Evolutionary conservation across 2,888 invertebrate species (phyloP).

Genomic region (Zaprionus lineosus): DNA sequence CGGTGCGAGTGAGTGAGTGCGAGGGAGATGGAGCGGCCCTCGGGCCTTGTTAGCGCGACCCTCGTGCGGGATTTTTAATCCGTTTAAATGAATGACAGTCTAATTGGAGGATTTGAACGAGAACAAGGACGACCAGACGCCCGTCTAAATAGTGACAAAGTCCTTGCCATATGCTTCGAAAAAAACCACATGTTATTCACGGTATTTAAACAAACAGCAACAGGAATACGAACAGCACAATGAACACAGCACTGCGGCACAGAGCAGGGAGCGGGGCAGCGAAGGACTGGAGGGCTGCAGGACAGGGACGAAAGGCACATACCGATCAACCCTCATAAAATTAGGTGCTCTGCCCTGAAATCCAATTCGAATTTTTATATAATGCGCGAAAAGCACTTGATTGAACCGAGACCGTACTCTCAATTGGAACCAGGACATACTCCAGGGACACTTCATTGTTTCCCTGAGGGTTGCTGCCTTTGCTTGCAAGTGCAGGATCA

Average conservation of each 20-base stretch:
- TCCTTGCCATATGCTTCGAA: constrained; percentile 82
- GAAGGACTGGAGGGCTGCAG: no score
- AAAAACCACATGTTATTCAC: constrained; percentile 83
- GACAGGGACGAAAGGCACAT: no score
- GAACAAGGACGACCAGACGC: constrained; percentile 46
- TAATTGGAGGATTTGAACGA: constrained; percentile 81
- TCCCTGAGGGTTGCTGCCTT: background rate
- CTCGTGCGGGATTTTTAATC: constrained; percentile 73
- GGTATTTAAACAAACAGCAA: constrained; percentile 82
- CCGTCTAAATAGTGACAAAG: constrained; percentile 80
- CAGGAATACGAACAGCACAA: constrained; percentile 44
- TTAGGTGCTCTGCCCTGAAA: constrained; percentile 70
- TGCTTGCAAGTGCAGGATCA: constrained; percentile 45
- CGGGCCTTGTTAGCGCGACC: constrained; percentile 56
- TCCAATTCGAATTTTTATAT: constrained; percentile 81
- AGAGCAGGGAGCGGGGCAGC: background rate
- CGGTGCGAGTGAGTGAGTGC: no score
- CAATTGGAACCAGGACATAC: constrained; percentile 33
- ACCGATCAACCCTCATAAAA: constrained; percentile 63
- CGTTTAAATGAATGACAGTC: constrained; percentile 83
- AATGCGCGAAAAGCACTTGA: constrained; percentile 80
- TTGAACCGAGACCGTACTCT: constrained; percentile 47
- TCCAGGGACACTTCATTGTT: constrained; percentile 51
- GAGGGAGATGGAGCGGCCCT: no score
- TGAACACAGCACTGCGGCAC: constrained; percentile 9